phyloP scores from a whole-genome alignment of 2,888 invertebrate species.

The Chrysolina oricalcia region DNA sequence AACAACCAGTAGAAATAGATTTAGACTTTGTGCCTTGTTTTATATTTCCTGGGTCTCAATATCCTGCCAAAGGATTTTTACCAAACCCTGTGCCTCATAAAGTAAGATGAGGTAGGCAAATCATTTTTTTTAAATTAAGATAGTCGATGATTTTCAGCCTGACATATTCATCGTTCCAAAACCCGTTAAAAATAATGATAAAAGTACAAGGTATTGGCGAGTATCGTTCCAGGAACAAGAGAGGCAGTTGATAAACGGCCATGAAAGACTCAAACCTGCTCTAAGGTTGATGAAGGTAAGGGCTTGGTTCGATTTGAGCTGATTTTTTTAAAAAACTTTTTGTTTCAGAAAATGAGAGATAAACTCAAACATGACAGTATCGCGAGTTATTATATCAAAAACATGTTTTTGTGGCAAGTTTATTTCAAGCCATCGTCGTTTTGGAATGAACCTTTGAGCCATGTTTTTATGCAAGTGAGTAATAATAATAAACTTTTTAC shows the following conservation, averaged over 20 bases:
- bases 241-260: constrained; percentile 26
- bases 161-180: constrained; percentile 39
- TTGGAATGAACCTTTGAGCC: constrained; percentile 36
- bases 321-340: neutral
- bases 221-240: constrained; percentile 42
- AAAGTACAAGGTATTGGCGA: constrained; percentile 36
- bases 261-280: constrained; percentile 39
- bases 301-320: constrained; percentile 3
- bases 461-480: constrained; percentile 31
- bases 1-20: neutral
- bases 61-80: constrained; percentile 28
- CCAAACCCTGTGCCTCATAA: constrained; percentile 24
- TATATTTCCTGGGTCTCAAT: constrained; percentile 20
- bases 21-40: constrained; percentile 40
- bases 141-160: constrained; percentile 22
- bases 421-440: neutral
- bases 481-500: neutral
- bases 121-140: neutral
- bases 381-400: constrained; percentile 37
- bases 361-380: constrained; percentile 32
- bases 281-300: constrained; percentile 38
- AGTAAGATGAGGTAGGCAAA: neutral
- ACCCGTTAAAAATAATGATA: constrained; percentile 19
- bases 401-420: constrained; percentile 32
- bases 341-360: constrained; percentile 42